Evolutionary conservation across 2,113 vertebrate genomes (phyloP).

Genomic region (Megaceryle maxima): DNA sequence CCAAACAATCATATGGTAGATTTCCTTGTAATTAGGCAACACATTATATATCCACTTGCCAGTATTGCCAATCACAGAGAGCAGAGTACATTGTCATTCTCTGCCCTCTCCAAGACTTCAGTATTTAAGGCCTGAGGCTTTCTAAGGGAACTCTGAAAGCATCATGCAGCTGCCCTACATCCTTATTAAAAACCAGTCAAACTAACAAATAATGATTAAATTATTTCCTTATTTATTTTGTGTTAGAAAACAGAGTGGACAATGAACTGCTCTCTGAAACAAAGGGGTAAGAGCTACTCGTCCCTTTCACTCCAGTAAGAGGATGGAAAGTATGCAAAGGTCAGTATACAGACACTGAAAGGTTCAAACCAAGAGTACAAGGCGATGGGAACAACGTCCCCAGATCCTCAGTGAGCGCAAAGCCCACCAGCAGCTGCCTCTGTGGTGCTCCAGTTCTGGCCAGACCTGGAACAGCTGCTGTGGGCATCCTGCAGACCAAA

Average conservation of each 20-base stretch:
- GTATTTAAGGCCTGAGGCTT: constrained; percentile 13
- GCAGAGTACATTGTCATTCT: background rate
- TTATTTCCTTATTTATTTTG: constrained; percentile 56
- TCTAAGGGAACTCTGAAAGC: constrained; percentile 25
- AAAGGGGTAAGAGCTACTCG: constrained; percentile 13
- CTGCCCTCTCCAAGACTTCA: background rate
- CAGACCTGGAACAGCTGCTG: background rate
- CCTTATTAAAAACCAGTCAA: constrained; percentile 48
- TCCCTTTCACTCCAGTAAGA: constrained; percentile 33
- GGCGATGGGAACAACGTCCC: constrained; percentile 4
- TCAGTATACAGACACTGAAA: constrained; percentile 18
- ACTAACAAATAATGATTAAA: constrained; percentile 61
- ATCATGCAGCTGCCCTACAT: background rate
- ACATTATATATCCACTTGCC: background rate
- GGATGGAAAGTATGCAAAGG: constrained; percentile 29
- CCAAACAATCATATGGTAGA: background rate
- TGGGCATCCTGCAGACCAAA: background rate
- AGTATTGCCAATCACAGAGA: background rate
- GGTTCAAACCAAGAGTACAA: constrained; percentile 13
- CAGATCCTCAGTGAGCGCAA: background rate
- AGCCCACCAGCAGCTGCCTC: constrained; percentile 9
- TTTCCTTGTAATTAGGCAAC: background rate
- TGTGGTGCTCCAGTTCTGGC: background rate
- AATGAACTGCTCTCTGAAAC: constrained; percentile 57
- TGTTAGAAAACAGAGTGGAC: constrained; percentile 53